Conservation (phyloP, 2,797 vertebrate genomes). For the Hirundo rustica region DNA sequence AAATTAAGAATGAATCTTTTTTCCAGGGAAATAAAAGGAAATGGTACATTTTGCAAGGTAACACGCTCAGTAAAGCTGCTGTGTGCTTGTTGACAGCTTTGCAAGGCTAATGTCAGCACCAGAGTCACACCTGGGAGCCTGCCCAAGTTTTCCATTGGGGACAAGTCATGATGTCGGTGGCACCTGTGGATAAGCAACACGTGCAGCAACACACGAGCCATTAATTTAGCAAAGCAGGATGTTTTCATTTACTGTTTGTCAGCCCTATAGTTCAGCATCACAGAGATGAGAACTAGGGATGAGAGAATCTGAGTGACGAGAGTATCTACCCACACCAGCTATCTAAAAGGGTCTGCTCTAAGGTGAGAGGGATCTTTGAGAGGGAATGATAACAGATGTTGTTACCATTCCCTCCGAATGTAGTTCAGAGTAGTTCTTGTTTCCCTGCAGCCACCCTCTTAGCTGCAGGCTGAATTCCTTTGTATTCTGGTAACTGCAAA, state of each 20-base stretch:
- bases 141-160: background rate
- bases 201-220: background rate
- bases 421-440: background rate
- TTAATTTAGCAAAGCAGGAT: background rate
- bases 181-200: background rate
- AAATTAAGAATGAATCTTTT: background rate
- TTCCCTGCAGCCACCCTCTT: background rate
- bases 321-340: background rate
- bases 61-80: background rate
- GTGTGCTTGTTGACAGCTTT: background rate
- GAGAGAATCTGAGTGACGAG: background rate
- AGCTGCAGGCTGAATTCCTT: background rate
- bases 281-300: background rate
- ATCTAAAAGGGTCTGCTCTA: background rate
- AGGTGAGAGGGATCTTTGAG: background rate
- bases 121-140: background rate
- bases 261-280: background rate
- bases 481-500: background rate
- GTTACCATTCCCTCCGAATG: background rate
- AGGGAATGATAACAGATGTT: background rate
- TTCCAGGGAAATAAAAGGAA: background rate
- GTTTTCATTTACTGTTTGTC: conserved; percentile 8
- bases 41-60: background rate
- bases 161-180: background rate
- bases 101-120: background rate